phyloP scores from a whole-genome alignment of 2,797 vertebrate species.

The Danio aesculapii region DNA sequence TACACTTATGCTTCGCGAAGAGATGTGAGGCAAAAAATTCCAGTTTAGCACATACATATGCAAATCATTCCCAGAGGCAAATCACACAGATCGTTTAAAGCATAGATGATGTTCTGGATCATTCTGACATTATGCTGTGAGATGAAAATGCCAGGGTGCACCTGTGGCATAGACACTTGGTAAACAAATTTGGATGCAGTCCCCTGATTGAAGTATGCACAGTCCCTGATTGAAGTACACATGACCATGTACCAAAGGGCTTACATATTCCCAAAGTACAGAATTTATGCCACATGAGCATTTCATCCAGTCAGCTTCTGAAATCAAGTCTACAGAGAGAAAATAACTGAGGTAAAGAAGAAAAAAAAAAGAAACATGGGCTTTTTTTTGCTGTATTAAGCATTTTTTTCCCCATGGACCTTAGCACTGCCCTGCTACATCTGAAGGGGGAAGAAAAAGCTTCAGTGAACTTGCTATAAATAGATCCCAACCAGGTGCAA shows the following conservation, averaged over 20 bases:
- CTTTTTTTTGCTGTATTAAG: constrained; percentile 61
- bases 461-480: constrained; percentile 68
- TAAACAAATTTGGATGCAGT: constrained; percentile 22
- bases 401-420: constrained; percentile 57
- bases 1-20: not conserved
- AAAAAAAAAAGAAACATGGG: constrained; percentile 31
- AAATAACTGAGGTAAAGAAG: constrained; percentile 21
- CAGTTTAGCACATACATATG: not conserved
- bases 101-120: constrained; percentile 1
- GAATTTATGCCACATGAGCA: not conserved
- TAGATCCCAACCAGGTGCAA: constrained; percentile 56
- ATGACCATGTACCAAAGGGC: not conserved
- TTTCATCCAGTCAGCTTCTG: constrained; percentile 20
- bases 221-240: constrained; percentile 10
- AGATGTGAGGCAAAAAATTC: not conserved
- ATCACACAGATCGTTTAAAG: not conserved
- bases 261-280: not conserved
- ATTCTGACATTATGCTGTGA: not conserved
- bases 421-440: constrained; percentile 54
- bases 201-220: constrained; percentile 28
- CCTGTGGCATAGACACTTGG: constrained; percentile 5
- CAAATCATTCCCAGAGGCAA: not conserved
- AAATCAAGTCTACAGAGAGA: constrained; percentile 35
- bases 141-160: not conserved
- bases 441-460: constrained; percentile 54